Conservation (phyloP, 2,797 vertebrate species). For the Geotria australis region DNA sequence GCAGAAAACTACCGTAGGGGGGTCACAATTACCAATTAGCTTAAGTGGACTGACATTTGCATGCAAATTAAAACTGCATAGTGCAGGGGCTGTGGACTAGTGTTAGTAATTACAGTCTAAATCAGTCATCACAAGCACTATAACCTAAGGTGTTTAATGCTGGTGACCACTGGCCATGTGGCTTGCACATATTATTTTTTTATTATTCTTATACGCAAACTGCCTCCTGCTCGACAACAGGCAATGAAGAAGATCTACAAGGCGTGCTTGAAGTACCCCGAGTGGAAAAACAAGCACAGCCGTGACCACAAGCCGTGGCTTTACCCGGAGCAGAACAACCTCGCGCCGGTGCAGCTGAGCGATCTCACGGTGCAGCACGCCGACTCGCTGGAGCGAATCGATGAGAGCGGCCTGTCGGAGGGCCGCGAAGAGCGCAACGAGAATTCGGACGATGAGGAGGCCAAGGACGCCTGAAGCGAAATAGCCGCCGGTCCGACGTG, state of each 20-base stretch:
- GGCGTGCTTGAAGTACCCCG: conserved; percentile 50
- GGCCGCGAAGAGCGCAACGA: conserved; percentile 22
- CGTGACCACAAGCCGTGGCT: conserved; percentile 62
- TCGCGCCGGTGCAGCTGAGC: conserved; percentile 31
- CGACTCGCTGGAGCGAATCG: conserved; percentile 76
- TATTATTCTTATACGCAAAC: not conserved
- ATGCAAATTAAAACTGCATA: too few species aligned
- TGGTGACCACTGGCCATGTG: not conserved
- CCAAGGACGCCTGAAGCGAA: conserved; percentile 1
- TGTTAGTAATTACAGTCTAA: too few species aligned
- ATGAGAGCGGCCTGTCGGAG: conserved; percentile 48
- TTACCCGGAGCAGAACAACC: conserved; percentile 52
- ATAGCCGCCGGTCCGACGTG: too few species aligned
- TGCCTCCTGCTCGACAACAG: conserved; percentile 8
- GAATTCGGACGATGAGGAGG: conserved; percentile 24
- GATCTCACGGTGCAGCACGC: conserved; percentile 60
- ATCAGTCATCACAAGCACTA: too few species aligned
- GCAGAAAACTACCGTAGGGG: too few species aligned
- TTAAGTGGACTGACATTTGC: too few species aligned
- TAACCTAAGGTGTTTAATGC: too few species aligned
- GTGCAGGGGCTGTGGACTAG: too few species aligned
- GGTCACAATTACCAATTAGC: too few species aligned
- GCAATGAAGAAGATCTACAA: conserved; percentile 84
- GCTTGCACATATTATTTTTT: not conserved
- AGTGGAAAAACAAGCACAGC: conserved; percentile 64